Percentiles rank a stretch among this genome's conserved stretches.
Conservation (phyloP, 1,140 invertebrate species). For the Melanaphis sacchari region DNA sequence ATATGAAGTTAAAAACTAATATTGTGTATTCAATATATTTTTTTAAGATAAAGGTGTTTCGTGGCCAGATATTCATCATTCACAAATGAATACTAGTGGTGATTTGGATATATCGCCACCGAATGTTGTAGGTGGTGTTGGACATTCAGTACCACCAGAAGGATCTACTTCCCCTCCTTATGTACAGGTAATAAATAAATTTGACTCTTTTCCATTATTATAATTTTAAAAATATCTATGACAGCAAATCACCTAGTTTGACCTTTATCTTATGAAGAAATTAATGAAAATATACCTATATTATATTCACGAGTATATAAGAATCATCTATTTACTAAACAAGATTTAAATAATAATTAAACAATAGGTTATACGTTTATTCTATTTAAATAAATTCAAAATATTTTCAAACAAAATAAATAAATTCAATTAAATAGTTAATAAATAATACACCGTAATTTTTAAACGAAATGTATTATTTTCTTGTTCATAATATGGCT, state of each 20-base stretch:
- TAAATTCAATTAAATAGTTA: no score
- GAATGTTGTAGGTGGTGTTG: conserved; percentile 43
- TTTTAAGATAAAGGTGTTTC: conserved; percentile 48
- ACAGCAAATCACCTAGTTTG: no score
- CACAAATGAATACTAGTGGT: conserved; percentile 45
- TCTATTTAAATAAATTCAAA: no score
- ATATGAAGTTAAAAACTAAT: background rate
- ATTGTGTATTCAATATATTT: background rate
- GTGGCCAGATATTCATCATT: conserved; percentile 40
- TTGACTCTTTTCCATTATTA: background rate
- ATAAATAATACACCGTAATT: no score
- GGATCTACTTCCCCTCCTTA: conserved; percentile 49
- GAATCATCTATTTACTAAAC: no score
- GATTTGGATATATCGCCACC: conserved; percentile 41
- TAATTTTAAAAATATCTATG: no score
- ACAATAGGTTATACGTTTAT: background rate
- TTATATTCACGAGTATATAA: background rate
- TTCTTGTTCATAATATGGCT: no score
- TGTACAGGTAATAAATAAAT: conserved; percentile 43
- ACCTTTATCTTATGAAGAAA: background rate
- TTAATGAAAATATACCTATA: background rate
- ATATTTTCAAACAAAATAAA: no score
- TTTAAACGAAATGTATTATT: no score
- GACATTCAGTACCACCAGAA: conserved; percentile 50
- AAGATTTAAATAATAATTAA: background rate